Percentiles rank a stretch among this genome's conserved stretches.
Evolutionary conservation across 2,797 vertebrate genomes (phyloP).

Genomic region (Phoxinus dragarum): DNA sequence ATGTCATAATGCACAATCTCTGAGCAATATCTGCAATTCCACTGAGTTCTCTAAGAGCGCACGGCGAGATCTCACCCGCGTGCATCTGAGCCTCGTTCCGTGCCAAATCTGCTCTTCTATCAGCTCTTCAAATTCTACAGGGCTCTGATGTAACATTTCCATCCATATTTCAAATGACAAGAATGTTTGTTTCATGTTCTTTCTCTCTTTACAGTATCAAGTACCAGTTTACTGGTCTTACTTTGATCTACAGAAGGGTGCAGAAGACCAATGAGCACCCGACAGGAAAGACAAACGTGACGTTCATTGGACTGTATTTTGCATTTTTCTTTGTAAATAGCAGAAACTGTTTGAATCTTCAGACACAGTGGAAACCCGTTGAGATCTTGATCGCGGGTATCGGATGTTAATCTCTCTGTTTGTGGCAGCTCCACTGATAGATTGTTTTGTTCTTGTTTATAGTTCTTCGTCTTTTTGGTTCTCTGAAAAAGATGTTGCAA

Average conservation of each 20-base stretch:
- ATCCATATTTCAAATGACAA: slow-evolving; percentile 10
- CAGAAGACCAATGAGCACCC: slow-evolving; percentile 2
- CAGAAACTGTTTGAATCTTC: neutral
- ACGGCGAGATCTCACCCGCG: neutral
- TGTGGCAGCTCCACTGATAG: neutral
- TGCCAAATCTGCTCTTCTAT: neutral
- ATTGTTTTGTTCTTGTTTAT: neutral
- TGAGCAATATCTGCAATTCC: slow-evolving; percentile 19
- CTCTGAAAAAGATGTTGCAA: neutral
- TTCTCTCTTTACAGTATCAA: slow-evolving; percentile 39
- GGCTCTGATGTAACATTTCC: neutral
- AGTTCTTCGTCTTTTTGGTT: neutral
- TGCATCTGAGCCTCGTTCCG: neutral
- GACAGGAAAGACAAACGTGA: neutral
- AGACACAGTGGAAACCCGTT: neutral
- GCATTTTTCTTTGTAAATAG: slow-evolving; percentile 16
- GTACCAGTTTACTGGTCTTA: slow-evolving; percentile 50
- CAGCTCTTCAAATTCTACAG: neutral
- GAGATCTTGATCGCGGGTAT: neutral
- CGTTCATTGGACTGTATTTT: neutral
- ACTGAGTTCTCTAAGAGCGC: neutral
- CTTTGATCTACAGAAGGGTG: slow-evolving; percentile 29
- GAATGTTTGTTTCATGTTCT: slow-evolving; percentile 1
- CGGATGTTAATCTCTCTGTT: neutral
- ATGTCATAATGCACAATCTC: slow-evolving; percentile 23